Evolutionary conservation across 2,888 invertebrate species (phyloP).

Genomic region (Cyclophora albipunctata): DNA sequence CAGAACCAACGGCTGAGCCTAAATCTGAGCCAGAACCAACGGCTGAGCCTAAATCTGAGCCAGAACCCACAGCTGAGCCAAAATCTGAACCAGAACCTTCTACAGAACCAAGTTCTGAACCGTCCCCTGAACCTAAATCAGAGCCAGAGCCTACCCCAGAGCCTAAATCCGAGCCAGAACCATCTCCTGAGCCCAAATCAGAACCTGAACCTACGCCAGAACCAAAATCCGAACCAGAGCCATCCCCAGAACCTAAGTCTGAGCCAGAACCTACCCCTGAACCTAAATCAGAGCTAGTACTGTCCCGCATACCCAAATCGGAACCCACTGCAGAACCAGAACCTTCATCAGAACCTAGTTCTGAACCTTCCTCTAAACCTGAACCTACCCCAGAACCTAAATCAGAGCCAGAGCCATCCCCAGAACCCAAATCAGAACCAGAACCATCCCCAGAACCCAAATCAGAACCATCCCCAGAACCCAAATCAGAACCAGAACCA

Average conservation of each 20-base stretch:
- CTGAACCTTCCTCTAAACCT: conserved; percentile 54
- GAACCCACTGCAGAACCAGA: conserved; percentile 55
- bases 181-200: conserved; percentile 36
- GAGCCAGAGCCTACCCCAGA: conserved; percentile 18
- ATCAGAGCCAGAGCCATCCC: conserved; percentile 48
- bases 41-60: conserved; percentile 7
- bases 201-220: conserved; percentile 39
- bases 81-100: background rate
- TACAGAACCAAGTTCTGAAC: background rate
- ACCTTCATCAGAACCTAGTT: conserved; percentile 45
- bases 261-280: conserved; percentile 44
- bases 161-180: conserved; percentile 47
- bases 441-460: conserved; percentile 58
- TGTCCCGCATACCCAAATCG: conserved; percentile 43
- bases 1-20: conserved; percentile 17
- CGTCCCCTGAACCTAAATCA: background rate
- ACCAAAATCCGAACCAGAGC: conserved; percentile 22
- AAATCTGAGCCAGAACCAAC: conserved; percentile 2
- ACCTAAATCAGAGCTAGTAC: conserved; percentile 45
- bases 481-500: conserved; percentile 61
- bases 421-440: conserved; percentile 58
- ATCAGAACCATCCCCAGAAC: conserved; percentile 47
- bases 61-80: conserved; percentile 4
- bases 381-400: conserved; percentile 56
- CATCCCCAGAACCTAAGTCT: conserved; percentile 35